These are phyloP conservation scores for Sminthurinus aureus DNA, from an alignment of 2,888 invertebrate genomes.

Conservation along the genomic window DNA sequence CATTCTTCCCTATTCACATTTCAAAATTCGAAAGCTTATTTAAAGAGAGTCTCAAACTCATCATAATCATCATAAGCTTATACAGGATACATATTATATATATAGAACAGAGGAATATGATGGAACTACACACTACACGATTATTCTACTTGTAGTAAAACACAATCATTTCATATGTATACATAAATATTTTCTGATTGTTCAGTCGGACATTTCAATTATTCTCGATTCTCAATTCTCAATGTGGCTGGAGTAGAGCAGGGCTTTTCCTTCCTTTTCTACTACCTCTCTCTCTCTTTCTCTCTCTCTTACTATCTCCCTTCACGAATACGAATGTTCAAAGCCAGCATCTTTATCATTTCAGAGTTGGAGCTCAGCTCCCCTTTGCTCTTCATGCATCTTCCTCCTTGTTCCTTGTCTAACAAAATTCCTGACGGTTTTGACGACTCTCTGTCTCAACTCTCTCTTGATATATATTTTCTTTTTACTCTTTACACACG, in stretches of 20 bases:
- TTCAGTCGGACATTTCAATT: constrained; percentile 40
- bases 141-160: background rate
- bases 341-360: constrained; percentile 29
- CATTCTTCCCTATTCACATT: too few relatives aligned
- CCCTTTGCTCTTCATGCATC: constrained; percentile 2
- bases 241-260: constrained; percentile 18
- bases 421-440: background rate
- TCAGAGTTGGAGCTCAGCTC: background rate
- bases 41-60: too few relatives aligned
- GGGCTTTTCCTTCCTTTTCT: background rate
- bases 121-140: background rate
- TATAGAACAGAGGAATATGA: background rate
- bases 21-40: too few relatives aligned
- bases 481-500: background rate
- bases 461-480: background rate
- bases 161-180: background rate
- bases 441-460: background rate
- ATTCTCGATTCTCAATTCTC: constrained; percentile 24
- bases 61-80: too few relatives aligned
- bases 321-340: constrained; percentile 15
- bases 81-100: too few relatives aligned
- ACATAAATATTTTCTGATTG: constrained; percentile 25
- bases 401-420: background rate
- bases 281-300: background rate
- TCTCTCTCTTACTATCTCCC: background rate